Evolutionary conservation across 37 sponge, comb jelly and placozoan species (phyloP).

Genomic region (Dysidea cf. avara): DNA sequence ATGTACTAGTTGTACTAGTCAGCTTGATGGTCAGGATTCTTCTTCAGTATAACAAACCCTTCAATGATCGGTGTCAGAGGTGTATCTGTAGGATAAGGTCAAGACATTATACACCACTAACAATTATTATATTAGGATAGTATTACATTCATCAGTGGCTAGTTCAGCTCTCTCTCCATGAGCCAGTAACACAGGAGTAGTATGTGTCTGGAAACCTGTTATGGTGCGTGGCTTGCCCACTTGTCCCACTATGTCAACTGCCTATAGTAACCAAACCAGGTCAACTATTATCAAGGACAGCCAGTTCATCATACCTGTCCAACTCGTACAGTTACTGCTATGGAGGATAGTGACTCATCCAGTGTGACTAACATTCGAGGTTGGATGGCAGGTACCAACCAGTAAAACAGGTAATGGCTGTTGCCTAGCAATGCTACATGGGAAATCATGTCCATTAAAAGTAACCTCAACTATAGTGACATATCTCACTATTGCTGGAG

Average conservation of each 20-base stretch:
- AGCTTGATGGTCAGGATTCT: slow-evolving; percentile 80
- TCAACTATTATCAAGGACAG: too few species aligned
- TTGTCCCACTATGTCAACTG: slow-evolving; percentile 94
- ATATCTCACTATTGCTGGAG: slow-evolving; percentile 65
- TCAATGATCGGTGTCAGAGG: slow-evolving; percentile 83
- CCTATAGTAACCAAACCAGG: slow-evolving; percentile 17
- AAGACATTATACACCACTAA: neutral
- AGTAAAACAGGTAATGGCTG: slow-evolving; percentile 89
- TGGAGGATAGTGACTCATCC: slow-evolving; percentile 74
- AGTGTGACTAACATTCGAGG: slow-evolving; percentile 97
- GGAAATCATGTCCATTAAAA: neutral
- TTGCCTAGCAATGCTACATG: slow-evolving; percentile 56
- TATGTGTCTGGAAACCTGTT: slow-evolving; percentile 96
- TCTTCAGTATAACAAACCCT: slow-evolving; percentile 92
- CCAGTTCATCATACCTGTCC: slow-evolving; percentile 76
- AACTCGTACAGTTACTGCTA: slow-evolving; percentile 92
- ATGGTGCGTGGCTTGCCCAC: slow-evolving; percentile 93
- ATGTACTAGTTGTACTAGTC: neutral
- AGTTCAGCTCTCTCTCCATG: slow-evolving; percentile 96
- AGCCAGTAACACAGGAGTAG: slow-evolving; percentile 91
- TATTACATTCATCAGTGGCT: slow-evolving; percentile 88
- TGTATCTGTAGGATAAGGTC: slow-evolving; percentile 64
- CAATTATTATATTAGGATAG: neutral
- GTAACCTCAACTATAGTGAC: too few species aligned
- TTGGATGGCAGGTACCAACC: slow-evolving; percentile 92